Base-by-base conservation (phyloP, 2,113 vertebrate species). In the Cavia aperea region DNA sequence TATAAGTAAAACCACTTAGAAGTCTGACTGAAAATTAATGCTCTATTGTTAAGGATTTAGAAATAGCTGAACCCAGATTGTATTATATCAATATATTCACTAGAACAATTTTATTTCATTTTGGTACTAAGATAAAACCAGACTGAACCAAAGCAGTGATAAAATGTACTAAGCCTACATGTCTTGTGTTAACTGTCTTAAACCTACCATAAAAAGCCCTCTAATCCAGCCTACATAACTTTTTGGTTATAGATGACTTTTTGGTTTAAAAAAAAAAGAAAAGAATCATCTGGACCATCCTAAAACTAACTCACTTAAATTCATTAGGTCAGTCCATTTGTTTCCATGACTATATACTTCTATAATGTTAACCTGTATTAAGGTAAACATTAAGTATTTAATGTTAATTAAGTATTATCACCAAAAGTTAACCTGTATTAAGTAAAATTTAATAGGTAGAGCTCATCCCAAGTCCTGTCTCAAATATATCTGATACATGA, bases 281-380 rank as follows among this genome's bases (percentile, higher is more conserved):
- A 81, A 79, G 43, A 54, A 82, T 49, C 36, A 81, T 12, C 43
- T 33, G 81, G 19, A 78, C 29, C n/a, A 94, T 29, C 81, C 16
- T 81, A 88, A 94, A 93, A 88, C n/a, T 84, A 36, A 72, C 4
- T 29, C 81, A 79, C 68, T 24, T 62, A 72, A 92, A 79, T 79
- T 81, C 36, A 91, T 72, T 88, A 66, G 87, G 65, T 81, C 2
- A 86, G 24, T 2, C 62, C 31, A 88, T 21, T 92, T 68, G 56
- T 60, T 93, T 86, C 58, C 33, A 81, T 11, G 33, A 89, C 23
- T 86, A 78, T 56, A 73, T 94, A 72, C 3, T 24, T 93, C 56
- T 81, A 43, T 26, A 51, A 78, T 66, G 33, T 54, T 54, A 54
- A 54, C 12, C 51, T 54, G 51, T 54, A 29, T 63, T 63, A 63